Base-by-base conservation (phyloP, 2,113 vertebrate species). In the Xiphias gladius region DNA sequence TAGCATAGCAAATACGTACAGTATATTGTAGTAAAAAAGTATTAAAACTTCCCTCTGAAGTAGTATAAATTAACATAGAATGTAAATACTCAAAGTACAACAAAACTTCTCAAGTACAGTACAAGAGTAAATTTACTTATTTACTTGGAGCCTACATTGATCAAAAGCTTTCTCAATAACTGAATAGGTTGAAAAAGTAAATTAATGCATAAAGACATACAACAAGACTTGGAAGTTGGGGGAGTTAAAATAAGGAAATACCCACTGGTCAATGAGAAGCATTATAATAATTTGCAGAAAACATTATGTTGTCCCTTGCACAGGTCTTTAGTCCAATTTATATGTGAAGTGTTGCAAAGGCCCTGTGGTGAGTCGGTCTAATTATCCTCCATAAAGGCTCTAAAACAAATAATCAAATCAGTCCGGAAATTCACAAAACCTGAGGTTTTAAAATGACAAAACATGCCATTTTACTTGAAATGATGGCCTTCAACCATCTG, bases 401-500 rank as follows among this genome's bases (percentile, higher is more conserved):
- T 22, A 50, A 76, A 6, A 67, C 50, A 58, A 69, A 74, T 57
- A 67, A 66, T 50, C 30, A 70, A 76, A 71, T 79, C 65, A 63
- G 55, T 50, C 11, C 6, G 54, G 76, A 73, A 66, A 80, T 67
- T 64, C n/a, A 52, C 54, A 26, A 77, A 84, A 52, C 5, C 50
- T 0, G 19, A 48, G 30, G 17, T 66, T 86, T 82, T 74, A 32
- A 79, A 78, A 22, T 74, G 58, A 69, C 50, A 61, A 70, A 76
- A 79, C 39, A 13, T 28, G 2, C 37, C 52, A 74, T 76, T 84
- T 50, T 50, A 17, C 14, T 32, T 55, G 1, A 64, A 73, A 85
- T 30, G 24, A 35, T 26, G 71, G 43, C 76, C 84, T 90, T 80
- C 67, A 79, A 82, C 57, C 84, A 88, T 87, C 76, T 82, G 87